Evolutionary conservation across 2,797 vertebrate genomes (phyloP), one percentile per base, ranked within the genome.

Genomic region (Neoniphon sammara): DNA sequence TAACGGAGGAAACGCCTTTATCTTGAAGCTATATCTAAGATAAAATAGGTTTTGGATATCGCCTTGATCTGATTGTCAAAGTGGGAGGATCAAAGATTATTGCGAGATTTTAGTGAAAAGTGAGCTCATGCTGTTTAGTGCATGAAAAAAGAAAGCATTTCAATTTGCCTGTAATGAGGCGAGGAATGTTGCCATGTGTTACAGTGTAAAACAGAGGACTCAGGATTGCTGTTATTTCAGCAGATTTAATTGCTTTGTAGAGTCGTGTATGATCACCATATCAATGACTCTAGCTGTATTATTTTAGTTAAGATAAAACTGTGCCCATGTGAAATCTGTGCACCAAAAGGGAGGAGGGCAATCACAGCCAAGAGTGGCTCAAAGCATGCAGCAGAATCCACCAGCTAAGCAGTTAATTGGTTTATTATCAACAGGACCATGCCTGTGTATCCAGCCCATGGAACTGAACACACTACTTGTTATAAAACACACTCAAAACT

Each of bases 11-110:
- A 82, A 75, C 42, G 20, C 70, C 53, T 80, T 84, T 49, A 76
- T 73, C 1, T 7, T 46, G 65, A 58, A 62, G 73, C 67, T 50
- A 49, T 78, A 86, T 77, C 77, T 54, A 4, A 55, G 70, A 56
- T 78, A 82, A 88, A 80, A 85, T 70, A 81, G 69, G 77, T 70
- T 85, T 70, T 58, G 72, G 82, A 75, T 85, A 81, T 84, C n/a
- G 18, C n/a, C 47, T n/a, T 49, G 77, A 83, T 46, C 11, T 49
- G 84, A 68, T 68, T 88, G 85, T 85, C 80, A 75, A 64, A 76
- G 66, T 11, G 36, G 57, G 62, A 69, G 83, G 78, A 89, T 89
- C 78, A 91, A 86, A 89, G 83, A 42, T 50, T 4, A 17, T 50
- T 12, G 47, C 6, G 7, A 21, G 47, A 50, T 50, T 50, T 21